These are phyloP conservation scores for Betta splendens DNA, from an alignment of 2,797 vertebrate species.

Conservation along the genomic window DNA sequence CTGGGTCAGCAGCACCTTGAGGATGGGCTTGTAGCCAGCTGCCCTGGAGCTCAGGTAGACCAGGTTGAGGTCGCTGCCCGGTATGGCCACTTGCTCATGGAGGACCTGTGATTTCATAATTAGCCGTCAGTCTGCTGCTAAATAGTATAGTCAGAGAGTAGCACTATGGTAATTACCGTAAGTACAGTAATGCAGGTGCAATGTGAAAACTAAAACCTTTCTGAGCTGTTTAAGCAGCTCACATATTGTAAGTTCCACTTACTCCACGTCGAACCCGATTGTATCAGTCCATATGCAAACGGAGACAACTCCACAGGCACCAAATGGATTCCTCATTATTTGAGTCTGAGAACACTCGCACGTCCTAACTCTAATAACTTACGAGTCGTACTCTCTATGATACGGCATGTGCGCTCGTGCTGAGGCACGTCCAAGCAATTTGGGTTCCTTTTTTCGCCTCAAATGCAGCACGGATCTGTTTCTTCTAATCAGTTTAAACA, in stretches of 20 bases:
- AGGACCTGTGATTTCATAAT: conserved; percentile 87
- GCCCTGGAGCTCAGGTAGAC: conserved; percentile 97
- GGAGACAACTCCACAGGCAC: conserved; percentile 13
- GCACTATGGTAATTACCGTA: background rate
- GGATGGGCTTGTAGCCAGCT: conserved; percentile 94
- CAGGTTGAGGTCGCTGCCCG: conserved; percentile 94
- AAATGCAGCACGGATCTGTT: conserved; percentile 14
- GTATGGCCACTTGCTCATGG: conserved; percentile 95
- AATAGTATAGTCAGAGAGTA: too few relatives aligned
- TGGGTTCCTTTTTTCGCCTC: conserved; percentile 10
- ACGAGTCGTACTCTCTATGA: conserved; percentile 1
- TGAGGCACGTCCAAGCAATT: conserved; percentile 19
- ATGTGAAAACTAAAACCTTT: background rate
- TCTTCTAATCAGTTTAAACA: conserved; percentile 29
- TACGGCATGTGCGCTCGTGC: conserved; percentile 2
- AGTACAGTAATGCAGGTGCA: background rate
- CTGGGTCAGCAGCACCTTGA: conserved; percentile 96
- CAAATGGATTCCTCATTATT: conserved; percentile 29
- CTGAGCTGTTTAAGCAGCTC: background rate
- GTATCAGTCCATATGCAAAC: conserved; percentile 21
- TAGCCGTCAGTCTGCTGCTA: conserved; percentile 66
- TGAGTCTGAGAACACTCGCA: conserved; percentile 12
- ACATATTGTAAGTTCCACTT: too few relatives aligned
- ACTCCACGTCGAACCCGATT: conserved; percentile 12
- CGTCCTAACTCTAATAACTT: conserved; percentile 3